Evolutionary conservation across 1,140 invertebrate genomes (phyloP).

Genomic region (Macrosteles quadrilineatus): DNA sequence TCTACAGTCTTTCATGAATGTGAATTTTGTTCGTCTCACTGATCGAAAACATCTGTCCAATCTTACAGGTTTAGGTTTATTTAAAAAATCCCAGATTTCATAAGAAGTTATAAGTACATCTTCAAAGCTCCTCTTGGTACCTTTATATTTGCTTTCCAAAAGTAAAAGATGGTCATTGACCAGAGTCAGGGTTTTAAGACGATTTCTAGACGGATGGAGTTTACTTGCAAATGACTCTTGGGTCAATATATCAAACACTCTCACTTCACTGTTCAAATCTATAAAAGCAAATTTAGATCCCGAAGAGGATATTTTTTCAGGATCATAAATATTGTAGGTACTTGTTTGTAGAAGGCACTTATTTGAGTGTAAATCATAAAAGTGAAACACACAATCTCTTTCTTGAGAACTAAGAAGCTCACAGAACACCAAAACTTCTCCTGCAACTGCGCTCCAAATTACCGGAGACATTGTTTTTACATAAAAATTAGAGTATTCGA

Average conservation of each 20-base stretch:
- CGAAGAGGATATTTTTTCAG: slow-evolving; percentile 3
- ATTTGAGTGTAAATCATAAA: background rate
- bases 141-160: slow-evolving; percentile 3
- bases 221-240: background rate
- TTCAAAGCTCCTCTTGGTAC: slow-evolving; percentile 5
- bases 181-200: background rate
- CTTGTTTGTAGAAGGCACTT: background rate
- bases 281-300: slow-evolving; percentile 7
- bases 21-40: slow-evolving; percentile 1
- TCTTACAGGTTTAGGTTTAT: background rate
- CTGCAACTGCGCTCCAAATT: slow-evolving; percentile 5
- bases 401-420: background rate
- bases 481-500: background rate
- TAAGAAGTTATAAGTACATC: slow-evolving; percentile 1
- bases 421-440: background rate
- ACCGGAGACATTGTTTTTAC: background rate
- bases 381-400: slow-evolving; percentile 10
- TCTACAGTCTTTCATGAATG: background rate
- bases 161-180: slow-evolving; percentile 7
- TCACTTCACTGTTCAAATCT: background rate
- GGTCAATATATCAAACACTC: slow-evolving; percentile 4
- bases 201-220: background rate
- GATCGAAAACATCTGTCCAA: background rate
- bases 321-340: slow-evolving; percentile 9
- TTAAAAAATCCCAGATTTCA: slow-evolving; percentile 14